Base-by-base conservation (phyloP, 2,797 vertebrate species). In the Pelochelys cantorii region DNA sequence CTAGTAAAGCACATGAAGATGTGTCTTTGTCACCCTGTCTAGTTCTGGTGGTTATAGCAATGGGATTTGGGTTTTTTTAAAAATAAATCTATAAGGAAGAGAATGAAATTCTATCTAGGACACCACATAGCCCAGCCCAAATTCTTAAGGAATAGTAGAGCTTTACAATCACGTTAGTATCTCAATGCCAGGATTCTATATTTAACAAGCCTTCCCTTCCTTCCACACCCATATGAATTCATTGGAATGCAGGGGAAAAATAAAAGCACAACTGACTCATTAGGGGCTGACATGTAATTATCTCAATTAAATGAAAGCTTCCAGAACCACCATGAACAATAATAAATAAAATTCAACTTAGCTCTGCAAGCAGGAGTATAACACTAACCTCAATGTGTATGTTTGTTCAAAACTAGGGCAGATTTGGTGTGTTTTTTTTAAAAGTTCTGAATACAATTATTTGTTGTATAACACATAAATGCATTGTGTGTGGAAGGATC, bases 221-320 rank as follows among this genome's bases (percentile, higher is more conserved):
- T 97, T 93, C 96, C 95, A 97, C 97, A 95, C 96, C 97, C 97
- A 94, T 90, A 97, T 96, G 95, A 97, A 96, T 96, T 97, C 93
- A 92, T 94, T 96, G 95, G 95, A 96, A 97, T 97, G 96, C 95
- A 96, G 92, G 79, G 96, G 92, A 83, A 96, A 93, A 95, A 91
- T 84, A 95, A 94, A 89, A 96, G 83, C 94, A 96, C 94, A 89
- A 97, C 95, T 96, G 95, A 97, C 97, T 97, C 96, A 96, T 97
- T 97, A 97, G 78, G 96, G 83, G 80, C 80, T 96, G 92, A 95
- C 88, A 94, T 80, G 11, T 93, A 96, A 97, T 96, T 97, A 95
- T 62, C 87, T 95, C 96, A 96, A 95, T 96, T 97, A 96, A 95
- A 96, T 93, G 83, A 93, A 94, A 81, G 48, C 95, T 97, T 93